Evolutionary conservation across 1,140 invertebrate species (phyloP), one percentile per base, ranked within the genome.

Genomic region (Apis cerana): DNA sequence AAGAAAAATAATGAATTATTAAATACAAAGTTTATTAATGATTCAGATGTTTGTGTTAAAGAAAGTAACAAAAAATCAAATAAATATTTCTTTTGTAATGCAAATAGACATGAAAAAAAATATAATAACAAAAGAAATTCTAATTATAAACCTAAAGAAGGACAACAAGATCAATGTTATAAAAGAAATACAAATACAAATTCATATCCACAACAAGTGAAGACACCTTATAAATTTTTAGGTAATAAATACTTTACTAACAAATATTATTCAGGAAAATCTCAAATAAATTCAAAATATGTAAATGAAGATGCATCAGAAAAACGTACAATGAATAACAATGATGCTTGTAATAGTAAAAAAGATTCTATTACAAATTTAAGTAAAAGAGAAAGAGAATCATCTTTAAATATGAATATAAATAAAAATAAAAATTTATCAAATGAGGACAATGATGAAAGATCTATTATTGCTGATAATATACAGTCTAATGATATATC

Each of bases 211-310:
- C 83, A 82, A 50, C 80, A 80, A 27, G 50, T 67, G 0, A 86
- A 56, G 23, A 82, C 70, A 75, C 84, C 83, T 75, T 81, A 85
- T 61, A 92, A 81, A 85, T 90, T 89, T 88, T 81, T 88, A 19
- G 90, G 89, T 67, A 82, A 89, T 64, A 90, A 81, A 72, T 89
- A 88, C 69, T 83, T 75, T 59, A 75, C 84, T 61, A 87, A 83
- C 59, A 86, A 85, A 54, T 75, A 84, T 68, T 86, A 82, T 56
- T 62, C 77, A 5, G 82, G 90, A 17, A 83, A 76, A 61, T 69
- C 72, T 0, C 72, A 75, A 33, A 4, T 50, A 21, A 27, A 43
- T 62, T 10, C n/a, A 43, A 33, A 68, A 43, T n/a, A 12, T 10
- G 1, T 10, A 12, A 23, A 21, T 52, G n/a, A 21, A 9, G 21